Evolutionary conservation across 2,113 vertebrate genomes (phyloP).

Genomic region (Brachypteracias leptosomus): DNA sequence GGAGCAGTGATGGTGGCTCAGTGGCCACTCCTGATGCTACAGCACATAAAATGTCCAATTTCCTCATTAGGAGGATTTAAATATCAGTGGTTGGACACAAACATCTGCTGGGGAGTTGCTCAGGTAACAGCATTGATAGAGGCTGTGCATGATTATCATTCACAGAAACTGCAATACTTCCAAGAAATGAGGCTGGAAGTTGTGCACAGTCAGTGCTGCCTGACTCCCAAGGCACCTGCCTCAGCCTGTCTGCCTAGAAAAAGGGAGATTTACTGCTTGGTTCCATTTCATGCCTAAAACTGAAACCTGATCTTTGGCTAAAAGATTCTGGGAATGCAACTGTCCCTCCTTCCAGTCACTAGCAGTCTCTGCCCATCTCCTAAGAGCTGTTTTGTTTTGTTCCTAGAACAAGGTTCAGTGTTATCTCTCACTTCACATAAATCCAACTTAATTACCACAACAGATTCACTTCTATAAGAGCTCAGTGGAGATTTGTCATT

Average conservation of each 20-base stretch:
- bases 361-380: not conserved
- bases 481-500: not conserved
- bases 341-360: constrained; percentile 1
- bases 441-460: not conserved
- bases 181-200: not conserved
- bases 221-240: not conserved
- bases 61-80: not conserved
- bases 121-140: not conserved
- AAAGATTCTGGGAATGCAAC: constrained; percentile 19
- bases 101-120: accelerated
- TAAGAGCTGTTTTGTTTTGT: not conserved
- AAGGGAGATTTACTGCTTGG: not conserved
- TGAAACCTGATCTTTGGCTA: constrained; percentile 1
- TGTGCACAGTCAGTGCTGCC: not conserved
- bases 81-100: not conserved
- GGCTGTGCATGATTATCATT: not conserved
- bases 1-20: not conserved
- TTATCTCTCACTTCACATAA: not conserved
- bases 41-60: not conserved
- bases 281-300: not conserved
- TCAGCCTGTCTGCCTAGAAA: not conserved
- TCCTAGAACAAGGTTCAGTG: not conserved
- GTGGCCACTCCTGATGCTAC: not conserved
- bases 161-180: not conserved
- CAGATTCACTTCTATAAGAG: not conserved